Evolutionary conservation across 2,113 vertebrate genomes (phyloP), one percentile per base, ranked within the genome.

Genomic region (Myotis lucifugus): DNA sequence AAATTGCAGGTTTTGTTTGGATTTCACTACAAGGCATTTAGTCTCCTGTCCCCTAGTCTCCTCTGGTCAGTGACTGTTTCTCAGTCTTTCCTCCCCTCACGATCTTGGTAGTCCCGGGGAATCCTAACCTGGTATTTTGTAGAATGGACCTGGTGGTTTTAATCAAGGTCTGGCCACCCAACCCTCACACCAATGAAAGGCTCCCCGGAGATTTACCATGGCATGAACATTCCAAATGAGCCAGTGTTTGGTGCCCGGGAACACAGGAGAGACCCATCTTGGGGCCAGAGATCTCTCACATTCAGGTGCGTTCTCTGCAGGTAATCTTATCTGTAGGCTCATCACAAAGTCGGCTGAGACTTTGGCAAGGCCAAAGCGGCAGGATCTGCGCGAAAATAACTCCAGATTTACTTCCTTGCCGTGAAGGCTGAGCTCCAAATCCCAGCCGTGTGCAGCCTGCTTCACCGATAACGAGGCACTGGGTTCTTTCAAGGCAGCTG

Each of bases 401-500:
- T 69, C 66, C 40, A 42, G 40, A 61, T 72, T 88, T 32, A 29
- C 88, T 50, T 52, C 70, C n/a, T 76, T 61, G 74, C 74, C 46
- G 32, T 6, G 74, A 78, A 96, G 42, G 77, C 88, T 93, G 61
- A 79, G 40, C 32, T 94, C 88, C 83, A 91, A 88, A 88, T 87
- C 78, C 64, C 52, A 84, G 56, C 32, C 0, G 0, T 37, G 74
- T 81, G 85, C 69, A 96, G 90, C 52, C 73, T 34, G 85, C 87
- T 82, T 96, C 66, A 72, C 69, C 4, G 0, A 79, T 97, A 96
- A 97, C 95, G 96, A 97, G 86, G 85, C 78, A 2, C 54, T 42
- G 85, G 92, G 92, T 77, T 84, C 82, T 97, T 96, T 90, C 95
- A 94, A 97, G 94, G 94, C 91, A 46, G 90, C 97, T 96, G 96